phyloP scores from a whole-genome alignment of 2,113 vertebrate genomes.

The Okapia johnstoni region DNA sequence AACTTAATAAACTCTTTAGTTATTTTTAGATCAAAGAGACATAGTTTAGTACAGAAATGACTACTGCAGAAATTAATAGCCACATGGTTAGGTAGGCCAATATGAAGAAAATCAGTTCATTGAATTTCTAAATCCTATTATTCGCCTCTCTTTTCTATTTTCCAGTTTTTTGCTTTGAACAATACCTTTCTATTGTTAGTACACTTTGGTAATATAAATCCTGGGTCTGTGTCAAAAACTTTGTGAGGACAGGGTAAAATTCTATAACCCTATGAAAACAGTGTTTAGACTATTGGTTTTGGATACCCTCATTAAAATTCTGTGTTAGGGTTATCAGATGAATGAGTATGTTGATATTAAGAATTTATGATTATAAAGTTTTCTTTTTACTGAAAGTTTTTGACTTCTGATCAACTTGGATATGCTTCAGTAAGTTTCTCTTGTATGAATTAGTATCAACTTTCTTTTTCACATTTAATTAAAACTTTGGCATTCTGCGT shows the following conservation, averaged over 20 bases:
- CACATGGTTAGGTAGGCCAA: neutral
- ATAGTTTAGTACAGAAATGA: neutral
- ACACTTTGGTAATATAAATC: neutral
- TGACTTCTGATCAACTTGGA: constrained; percentile 65
- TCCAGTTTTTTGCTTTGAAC: neutral
- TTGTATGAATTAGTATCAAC: constrained; percentile 63
- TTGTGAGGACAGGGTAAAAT: neutral
- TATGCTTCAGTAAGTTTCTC: constrained; percentile 63
- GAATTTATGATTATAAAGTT: constrained; percentile 8
- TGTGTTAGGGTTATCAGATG: neutral
- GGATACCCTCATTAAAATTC: neutral
- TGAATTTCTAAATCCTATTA: neutral
- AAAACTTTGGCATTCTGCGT: constrained; percentile 67
- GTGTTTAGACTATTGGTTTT: neutral
- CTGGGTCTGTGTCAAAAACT: neutral
- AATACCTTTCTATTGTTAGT: neutral
- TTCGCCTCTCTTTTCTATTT: neutral
- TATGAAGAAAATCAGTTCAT: neutral
- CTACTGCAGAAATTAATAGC: neutral
- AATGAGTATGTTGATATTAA: constrained; percentile 38
- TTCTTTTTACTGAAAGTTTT: constrained; percentile 24
- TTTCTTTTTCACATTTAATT: constrained; percentile 73
- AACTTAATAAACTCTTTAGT: neutral
- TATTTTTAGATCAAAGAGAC: constrained; percentile 18
- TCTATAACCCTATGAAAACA: neutral